These are phyloP conservation scores for Danionella cerebrum DNA, from an alignment of 2,113 vertebrate genomes.

Conservation along the genomic window DNA sequence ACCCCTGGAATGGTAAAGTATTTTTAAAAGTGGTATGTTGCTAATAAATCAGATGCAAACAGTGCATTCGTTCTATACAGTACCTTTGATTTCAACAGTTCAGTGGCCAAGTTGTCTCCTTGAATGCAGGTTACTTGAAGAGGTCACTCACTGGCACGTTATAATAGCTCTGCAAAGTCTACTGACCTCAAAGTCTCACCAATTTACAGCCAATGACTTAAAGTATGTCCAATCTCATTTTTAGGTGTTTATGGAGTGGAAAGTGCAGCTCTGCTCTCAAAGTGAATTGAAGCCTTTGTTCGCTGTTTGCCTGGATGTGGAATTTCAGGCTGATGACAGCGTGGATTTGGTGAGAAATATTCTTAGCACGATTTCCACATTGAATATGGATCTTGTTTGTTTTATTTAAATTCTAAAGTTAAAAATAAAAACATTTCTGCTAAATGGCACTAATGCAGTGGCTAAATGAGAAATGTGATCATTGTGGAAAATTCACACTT, in stretches of 20 bases:
- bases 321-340: neutral
- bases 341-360: neutral
- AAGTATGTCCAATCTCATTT: slow-evolving; percentile 56
- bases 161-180: slow-evolving; percentile 53
- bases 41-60: too few species aligned
- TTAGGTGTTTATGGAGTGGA: slow-evolving; percentile 49
- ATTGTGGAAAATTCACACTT: neutral
- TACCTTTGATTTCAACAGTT: neutral
- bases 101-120: slow-evolving; percentile 6
- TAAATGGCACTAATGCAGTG: neutral
- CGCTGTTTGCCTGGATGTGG: neutral
- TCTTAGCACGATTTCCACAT: too few species aligned
- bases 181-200: slow-evolving; percentile 54
- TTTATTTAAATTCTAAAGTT: too few species aligned
- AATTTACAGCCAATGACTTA: slow-evolving; percentile 58
- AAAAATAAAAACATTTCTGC: neutral
- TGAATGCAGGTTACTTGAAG: slow-evolving; percentile 9
- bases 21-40: slow-evolving; percentile 33
- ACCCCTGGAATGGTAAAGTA: slow-evolving; percentile 23
- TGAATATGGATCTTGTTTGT: too few species aligned
- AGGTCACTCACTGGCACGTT: slow-evolving; percentile 34
- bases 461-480: neutral
- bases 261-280: slow-evolving; percentile 42
- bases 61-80: neutral
- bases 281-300: slow-evolving; percentile 48